Evolutionary conservation across 2,113 vertebrate genomes (phyloP).

Genomic region (Micromys minutus): DNA sequence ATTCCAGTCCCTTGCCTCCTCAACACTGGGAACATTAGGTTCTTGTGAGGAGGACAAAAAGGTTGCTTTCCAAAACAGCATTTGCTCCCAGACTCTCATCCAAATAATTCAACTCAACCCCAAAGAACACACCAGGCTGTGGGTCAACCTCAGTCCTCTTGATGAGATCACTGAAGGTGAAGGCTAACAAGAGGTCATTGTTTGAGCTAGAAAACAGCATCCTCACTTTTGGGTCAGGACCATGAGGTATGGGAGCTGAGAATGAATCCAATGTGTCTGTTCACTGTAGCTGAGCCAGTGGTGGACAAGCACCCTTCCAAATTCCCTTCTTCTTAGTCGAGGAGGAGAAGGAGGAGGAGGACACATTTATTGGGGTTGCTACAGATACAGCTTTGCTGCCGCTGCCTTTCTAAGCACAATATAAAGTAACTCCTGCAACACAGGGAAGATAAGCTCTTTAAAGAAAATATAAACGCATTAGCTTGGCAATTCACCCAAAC

Average conservation of each 20-base stretch:
- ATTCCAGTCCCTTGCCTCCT: conserved; percentile 72
- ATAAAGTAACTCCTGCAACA: conserved; percentile 88
- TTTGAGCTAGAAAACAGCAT: conserved; percentile 68
- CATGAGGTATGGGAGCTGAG: conserved; percentile 36
- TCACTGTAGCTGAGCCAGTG: conserved; percentile 39
- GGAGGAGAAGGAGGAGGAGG: conserved; percentile 25
- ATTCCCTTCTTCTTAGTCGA: conserved; percentile 60
- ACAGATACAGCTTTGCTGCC: conserved; percentile 84
- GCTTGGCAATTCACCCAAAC: conserved; percentile 88
- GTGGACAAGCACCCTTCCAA: conserved; percentile 42
- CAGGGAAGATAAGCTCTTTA: conserved; percentile 88
- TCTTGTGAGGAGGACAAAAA: conserved; percentile 61
- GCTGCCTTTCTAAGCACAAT: conserved; percentile 86
- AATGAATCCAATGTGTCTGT: conserved; percentile 19
- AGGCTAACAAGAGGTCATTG: conserved; percentile 66
- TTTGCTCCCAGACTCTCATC: conserved; percentile 62
- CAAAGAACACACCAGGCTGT: conserved; percentile 37
- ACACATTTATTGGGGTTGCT: conserved; percentile 76
- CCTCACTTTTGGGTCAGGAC: neutral
- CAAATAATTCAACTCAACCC: conserved; percentile 72
- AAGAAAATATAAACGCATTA: conserved; percentile 91
- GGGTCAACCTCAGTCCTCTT: conserved; percentile 69
- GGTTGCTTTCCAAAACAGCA: conserved; percentile 64
- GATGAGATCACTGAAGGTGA: conserved; percentile 28
- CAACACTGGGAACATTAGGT: conserved; percentile 60